phyloP scores from a whole-genome alignment of 35 echinoderm and acorn worm species.

The Amphiura filiformis region DNA sequence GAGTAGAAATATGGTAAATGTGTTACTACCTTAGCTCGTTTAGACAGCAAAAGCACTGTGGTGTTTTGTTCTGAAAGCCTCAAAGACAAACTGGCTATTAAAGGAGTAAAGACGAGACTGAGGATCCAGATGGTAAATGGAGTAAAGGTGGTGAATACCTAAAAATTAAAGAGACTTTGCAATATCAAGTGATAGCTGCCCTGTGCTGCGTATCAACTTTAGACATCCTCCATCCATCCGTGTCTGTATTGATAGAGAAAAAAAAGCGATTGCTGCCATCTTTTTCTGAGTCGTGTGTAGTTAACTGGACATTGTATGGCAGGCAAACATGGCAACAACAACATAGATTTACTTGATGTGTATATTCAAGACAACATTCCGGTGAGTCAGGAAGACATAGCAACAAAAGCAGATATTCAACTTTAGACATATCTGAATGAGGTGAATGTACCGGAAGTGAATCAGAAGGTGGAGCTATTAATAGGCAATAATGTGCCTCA shows the following conservation, averaged over 20 bases:
- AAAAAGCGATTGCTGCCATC: no score
- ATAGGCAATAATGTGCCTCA: neutral
- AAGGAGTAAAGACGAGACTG: neutral
- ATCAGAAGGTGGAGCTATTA: neutral
- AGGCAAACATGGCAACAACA: neutral
- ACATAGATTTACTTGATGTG: neutral
- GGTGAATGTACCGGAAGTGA: neutral
- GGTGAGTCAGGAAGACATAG: neutral
- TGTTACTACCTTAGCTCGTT: no score
- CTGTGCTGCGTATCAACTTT: no score
- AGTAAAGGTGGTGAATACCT: neutral
- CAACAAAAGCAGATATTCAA: neutral
- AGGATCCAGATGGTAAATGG: neutral
- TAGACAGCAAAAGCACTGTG: neutral
- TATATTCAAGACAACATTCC: neutral
- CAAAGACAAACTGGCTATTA: neutral
- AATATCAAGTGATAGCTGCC: no score
- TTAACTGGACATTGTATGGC: neutral
- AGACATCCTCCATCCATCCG: no score
- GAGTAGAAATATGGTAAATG: no score
- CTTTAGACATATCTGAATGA: neutral
- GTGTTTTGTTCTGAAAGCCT: neutral
- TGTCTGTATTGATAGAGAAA: no score
- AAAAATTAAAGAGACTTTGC: neutral
- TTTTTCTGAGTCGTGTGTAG: no score